Conservation (phyloP, 2,797 vertebrate genomes). For the Onychomys arenicola region DNA sequence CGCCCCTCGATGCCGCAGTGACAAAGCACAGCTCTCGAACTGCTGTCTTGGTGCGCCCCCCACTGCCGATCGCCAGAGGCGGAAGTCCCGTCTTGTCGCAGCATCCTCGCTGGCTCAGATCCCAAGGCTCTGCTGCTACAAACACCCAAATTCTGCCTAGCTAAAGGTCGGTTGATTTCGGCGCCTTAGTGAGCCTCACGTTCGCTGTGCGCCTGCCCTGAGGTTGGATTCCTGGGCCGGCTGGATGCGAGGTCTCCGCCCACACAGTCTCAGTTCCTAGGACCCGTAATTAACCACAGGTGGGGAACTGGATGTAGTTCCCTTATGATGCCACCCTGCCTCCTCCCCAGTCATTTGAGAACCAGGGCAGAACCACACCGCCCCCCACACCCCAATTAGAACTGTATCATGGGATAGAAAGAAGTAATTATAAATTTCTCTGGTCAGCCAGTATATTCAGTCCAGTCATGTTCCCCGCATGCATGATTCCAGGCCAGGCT, state of each 20-base stretch:
- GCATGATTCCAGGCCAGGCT: not conserved
- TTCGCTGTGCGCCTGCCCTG: fast-evolving
- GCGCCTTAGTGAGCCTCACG: fast-evolving
- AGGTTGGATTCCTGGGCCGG: not conserved
- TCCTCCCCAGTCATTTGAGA: not conserved
- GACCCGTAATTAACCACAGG: not conserved
- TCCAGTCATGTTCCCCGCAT: no score
- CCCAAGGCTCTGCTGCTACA: not conserved
- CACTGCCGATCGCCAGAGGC: conserved; percentile 88
- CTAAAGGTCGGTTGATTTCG: fast-evolving
- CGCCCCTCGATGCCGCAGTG: conserved; percentile 70
- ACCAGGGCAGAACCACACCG: not conserved
- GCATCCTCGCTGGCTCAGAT: fast-evolving
- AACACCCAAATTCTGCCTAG: not conserved
- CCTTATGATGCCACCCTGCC: not conserved
- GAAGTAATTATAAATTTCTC: not conserved
- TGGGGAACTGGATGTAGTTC: not conserved
- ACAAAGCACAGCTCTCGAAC: conserved; percentile 81
- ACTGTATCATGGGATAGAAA: no score
- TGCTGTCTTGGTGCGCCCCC: conserved; percentile 92
- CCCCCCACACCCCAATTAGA: not conserved
- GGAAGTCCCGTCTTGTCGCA: conserved; percentile 77
- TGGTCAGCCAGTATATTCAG: not conserved
- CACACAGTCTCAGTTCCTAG: not conserved
- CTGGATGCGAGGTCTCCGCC: not conserved